Base-by-base conservation (phyloP, 2,113 vertebrate species). In the Apodemus speciosus region DNA sequence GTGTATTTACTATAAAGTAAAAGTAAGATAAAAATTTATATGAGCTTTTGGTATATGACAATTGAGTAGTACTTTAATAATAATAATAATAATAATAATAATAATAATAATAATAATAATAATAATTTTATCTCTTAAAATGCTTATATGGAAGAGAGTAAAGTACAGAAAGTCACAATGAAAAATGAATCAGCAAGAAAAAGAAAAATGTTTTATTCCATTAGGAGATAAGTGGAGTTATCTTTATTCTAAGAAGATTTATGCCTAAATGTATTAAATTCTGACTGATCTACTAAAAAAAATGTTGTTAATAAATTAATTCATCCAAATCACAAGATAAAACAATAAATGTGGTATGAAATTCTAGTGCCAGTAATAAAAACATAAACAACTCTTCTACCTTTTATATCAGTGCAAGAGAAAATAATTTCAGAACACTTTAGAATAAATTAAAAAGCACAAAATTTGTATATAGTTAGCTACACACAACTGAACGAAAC, bases 161-260 rank as follows among this genome's bases (percentile, higher is more conserved):
- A 91, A 92, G 40, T 77, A 71, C 30, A 77, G 43, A 90, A 95
- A 81, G 21, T 68, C 3, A 91, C 35, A 96, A 91, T 94, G 40
- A 88, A 94, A 95, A 80, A 20, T 6, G 85, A 72, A 20, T 88
- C 40, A 88, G 14, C 25, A 88, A 93, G 72, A 88, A 88, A 89
- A 85, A 60, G 40, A 66, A 88, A 85, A 64, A 68, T 43, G 35
- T 15, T 88, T 10, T 20, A 93, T 86, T 43, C 38, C 71, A 86
- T 38, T 89, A 20, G 30, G 95, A 93, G 92, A 46, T 51, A 86
- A 89, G 25, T 81, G 85, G 25, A 95, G 76, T 43, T 85, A 27
- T 56, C 21, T 96, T 75, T 85, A 90, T 88, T 92, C 64, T 90
- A 20, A 85, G 27, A 81, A 80, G 72, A 77, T 4, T 83, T 58